A percentile compares a stretch with the other conserved stretches of the same genome.
Evolutionary conservation across 2,888 invertebrate species (phyloP).

Genomic region (Plutella xylostella): DNA sequence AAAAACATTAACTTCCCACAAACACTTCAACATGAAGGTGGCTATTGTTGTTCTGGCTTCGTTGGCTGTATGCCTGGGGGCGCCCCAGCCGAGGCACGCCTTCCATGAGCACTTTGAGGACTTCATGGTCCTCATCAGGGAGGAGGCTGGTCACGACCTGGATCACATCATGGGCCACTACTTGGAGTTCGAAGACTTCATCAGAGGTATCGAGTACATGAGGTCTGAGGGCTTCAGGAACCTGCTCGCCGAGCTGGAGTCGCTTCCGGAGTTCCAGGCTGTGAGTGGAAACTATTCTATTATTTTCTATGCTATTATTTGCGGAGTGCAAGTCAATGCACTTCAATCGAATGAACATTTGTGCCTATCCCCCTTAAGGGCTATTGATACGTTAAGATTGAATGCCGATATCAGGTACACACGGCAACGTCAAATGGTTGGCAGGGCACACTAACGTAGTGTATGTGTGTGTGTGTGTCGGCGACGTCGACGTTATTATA

Average conservation of each 20-base stretch:
- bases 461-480: too few species aligned
- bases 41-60: constrained; percentile 25
- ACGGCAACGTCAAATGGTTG: not conserved
- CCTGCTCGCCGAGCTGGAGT: constrained; percentile 42
- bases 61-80: constrained; percentile 28
- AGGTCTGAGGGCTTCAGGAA: constrained; percentile 34
- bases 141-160: constrained; percentile 28
- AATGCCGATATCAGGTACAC: too few species aligned
- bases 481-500: too few species aligned
- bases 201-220: constrained; percentile 28
- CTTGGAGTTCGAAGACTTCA: constrained; percentile 38
- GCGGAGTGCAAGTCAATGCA: not conserved
- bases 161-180: constrained; percentile 27
- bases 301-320: not conserved
- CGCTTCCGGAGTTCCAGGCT: constrained; percentile 42
- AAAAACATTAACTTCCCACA: constrained; percentile 6
- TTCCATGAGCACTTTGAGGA: constrained; percentile 49
- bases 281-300: constrained; percentile 30
- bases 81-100: constrained; percentile 38
- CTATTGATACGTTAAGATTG: not conserved
- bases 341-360: too few species aligned
- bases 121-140: constrained; percentile 33
- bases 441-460: too few species aligned
- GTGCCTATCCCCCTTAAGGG: not conserved
- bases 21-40: constrained; percentile 30